These are phyloP conservation scores for Phymatocera aterrima DNA, from an alignment of 2,888 invertebrate species.

Conservation along the genomic window DNA sequence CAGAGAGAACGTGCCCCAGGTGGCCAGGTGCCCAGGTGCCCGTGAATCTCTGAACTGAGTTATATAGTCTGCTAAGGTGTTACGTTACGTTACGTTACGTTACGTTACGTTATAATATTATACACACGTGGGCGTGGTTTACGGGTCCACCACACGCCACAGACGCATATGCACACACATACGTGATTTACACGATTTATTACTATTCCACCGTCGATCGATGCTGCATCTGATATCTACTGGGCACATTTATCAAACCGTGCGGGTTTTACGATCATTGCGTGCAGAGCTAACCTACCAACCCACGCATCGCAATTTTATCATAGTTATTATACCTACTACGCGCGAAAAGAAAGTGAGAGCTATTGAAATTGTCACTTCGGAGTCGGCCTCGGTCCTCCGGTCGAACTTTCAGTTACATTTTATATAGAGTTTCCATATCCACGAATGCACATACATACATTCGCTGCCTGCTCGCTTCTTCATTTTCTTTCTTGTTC, in stretches of 20 bases:
- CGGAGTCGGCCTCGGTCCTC: too few relatives aligned
- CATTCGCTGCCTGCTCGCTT: too few relatives aligned
- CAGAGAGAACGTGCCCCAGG: constrained; percentile 28
- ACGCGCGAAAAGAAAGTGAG: neutral
- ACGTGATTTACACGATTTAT: constrained; percentile 22
- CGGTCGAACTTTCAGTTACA: neutral
- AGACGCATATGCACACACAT: neutral
- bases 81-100: neutral
- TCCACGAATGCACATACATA: neutral
- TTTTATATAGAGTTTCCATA: neutral
- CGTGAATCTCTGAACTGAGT: constrained; percentile 45
- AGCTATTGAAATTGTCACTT: neutral
- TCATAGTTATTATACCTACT: neutral
- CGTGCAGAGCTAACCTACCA: neutral
- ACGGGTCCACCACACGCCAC: constrained; percentile 1
- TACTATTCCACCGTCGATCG: constrained; percentile 54
- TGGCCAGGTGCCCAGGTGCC: constrained; percentile 45
- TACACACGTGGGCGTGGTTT: constrained; percentile 1
- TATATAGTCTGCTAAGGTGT: neutral
- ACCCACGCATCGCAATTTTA: neutral
- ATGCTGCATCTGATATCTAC: constrained; percentile 65
- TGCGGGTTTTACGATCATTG: constrained; percentile 20
- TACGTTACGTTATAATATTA: neutral
- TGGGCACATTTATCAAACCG: constrained; percentile 54
- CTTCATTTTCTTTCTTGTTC: neutral